Percentiles rank a stretch among this genome's conserved stretches.
phyloP scores from a whole-genome alignment of 1,140 invertebrate species.

The Rhizoglyphus robini region DNA sequence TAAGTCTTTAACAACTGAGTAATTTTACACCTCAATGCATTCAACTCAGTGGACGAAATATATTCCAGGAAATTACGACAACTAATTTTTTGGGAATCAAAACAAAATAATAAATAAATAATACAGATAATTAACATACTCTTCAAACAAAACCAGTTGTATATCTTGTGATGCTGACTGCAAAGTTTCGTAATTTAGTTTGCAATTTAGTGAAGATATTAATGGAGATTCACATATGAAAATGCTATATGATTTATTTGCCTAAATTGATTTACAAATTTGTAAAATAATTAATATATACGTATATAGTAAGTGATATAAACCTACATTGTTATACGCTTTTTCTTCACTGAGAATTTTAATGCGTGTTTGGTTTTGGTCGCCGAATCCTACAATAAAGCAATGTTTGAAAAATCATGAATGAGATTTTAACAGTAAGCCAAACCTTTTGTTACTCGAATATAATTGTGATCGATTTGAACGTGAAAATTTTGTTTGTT shows the following conservation, averaged over 20 bases:
- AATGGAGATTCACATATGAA: slow-evolving; percentile 12
- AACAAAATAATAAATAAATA: not conserved
- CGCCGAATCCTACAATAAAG: too few relatives aligned
- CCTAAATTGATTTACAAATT: not conserved
- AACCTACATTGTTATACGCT: slow-evolving; percentile 14
- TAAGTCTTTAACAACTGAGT: slow-evolving; percentile 3
- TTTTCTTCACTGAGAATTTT: slow-evolving; percentile 11
- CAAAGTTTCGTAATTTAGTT: slow-evolving; percentile 3
- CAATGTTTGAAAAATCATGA: too few relatives aligned
- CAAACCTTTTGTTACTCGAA: slow-evolving; percentile 16
- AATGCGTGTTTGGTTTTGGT: not conserved
- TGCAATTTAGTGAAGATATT: slow-evolving; percentile 5
- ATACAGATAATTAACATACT: not conserved
- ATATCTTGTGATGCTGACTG: not conserved
- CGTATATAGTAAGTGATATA: too few relatives aligned
- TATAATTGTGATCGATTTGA: not conserved
- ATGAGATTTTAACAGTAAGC: too few relatives aligned
- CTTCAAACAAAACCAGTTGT: slow-evolving; percentile 1
- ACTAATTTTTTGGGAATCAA: not conserved
- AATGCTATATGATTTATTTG: slow-evolving; percentile 11
- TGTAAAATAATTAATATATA: not conserved
- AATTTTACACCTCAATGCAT: not conserved
- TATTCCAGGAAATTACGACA: not conserved
- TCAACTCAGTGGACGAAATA: not conserved
- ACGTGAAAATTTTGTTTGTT: slow-evolving; percentile 17